phyloP scores from a whole-genome alignment of 2,888 invertebrate species.

The Saturnia pavonia region DNA sequence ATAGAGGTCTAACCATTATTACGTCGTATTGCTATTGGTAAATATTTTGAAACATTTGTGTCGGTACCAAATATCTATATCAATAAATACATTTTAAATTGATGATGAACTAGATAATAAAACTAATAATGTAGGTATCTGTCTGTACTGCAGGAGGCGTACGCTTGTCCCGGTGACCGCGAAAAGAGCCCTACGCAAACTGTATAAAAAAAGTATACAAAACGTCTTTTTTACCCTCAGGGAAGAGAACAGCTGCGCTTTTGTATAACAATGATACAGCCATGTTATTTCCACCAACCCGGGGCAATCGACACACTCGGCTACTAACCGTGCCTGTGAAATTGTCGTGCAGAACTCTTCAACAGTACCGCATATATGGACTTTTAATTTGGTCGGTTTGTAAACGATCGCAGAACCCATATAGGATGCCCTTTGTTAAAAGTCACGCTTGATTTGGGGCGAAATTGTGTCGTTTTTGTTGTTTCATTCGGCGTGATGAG shows the following conservation, averaged over 20 bases:
- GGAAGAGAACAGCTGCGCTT: constrained; percentile 78
- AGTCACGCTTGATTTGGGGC: constrained; percentile 78
- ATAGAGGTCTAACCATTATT: too few species aligned
- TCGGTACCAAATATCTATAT: too few species aligned
- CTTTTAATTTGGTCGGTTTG: constrained; percentile 49
- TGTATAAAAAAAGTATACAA: constrained; percentile 67
- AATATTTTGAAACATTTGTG: too few species aligned
- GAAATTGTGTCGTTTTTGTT: constrained; percentile 79
- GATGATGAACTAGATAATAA: neutral
- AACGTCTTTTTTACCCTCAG: constrained; percentile 77
- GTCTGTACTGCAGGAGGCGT: constrained; percentile 57
- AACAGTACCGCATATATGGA: constrained; percentile 23
- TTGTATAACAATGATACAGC: constrained; percentile 79
- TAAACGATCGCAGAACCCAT: constrained; percentile 61
- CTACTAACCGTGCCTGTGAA: constrained; percentile 47
- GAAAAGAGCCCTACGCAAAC: constrained; percentile 63
- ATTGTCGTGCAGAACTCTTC: constrained; percentile 33
- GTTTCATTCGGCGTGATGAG: constrained; percentile 69
- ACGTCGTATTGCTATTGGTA: too few species aligned
- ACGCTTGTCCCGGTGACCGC: constrained; percentile 72
- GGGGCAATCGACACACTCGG: constrained; percentile 69
- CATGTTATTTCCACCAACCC: constrained; percentile 72
- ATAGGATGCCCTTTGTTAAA: constrained; percentile 70
- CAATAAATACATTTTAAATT: too few species aligned
- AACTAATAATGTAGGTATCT: constrained; percentile 14